Evolutionary conservation across 1,140 invertebrate species (phyloP), one percentile per base, ranked within the genome.

Genomic region (Aricia agestis): DNA sequence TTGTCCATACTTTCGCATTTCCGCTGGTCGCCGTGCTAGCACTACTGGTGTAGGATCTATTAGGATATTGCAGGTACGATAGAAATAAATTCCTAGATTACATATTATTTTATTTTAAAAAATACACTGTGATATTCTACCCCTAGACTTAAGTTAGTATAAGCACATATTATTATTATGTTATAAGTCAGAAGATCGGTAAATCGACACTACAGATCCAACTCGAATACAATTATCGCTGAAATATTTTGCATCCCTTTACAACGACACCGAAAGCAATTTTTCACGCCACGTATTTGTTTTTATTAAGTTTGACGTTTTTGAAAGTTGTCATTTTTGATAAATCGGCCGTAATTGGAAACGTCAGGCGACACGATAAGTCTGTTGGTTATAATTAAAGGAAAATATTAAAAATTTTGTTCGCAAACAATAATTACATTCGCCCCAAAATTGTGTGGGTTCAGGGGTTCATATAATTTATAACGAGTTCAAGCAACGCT

Each of bases 261-360:
- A 67, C 7, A 67, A 15, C 32, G 66, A 42, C 15, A 52, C 45
- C 45, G 45, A 52, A 52, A 52, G 45, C 25, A 52, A 52, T 52
- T 52, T 19, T 63, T 63, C 59, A 19, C 59, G 18, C 58, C 15
- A 9, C 59, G 59, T 63, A 52, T 63, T 63, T 63, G 59, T 63
- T 63, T 59, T 63, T 63, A 63, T 63, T 63, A 63, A 63, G 17
- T 63, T 63, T 63, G 59, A 19, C 59, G 9, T 63, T 63, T 19
- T 63, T 18, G 2, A 11, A 25, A 63, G 59, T 63, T 25, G 59
- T 18, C 18, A 63, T 63, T 63, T 63, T 59, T 59, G n/a, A 59
- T 59, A 59, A 59, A 18, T 18, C 59, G 18, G 6, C 18, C 10
- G 18, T 63, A 63, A 63, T 63, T 63, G 59, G 59, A 63, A 19